Conservation (phyloP, 2,113 vertebrate genomes). For the Hypomesus transpacificus region DNA sequence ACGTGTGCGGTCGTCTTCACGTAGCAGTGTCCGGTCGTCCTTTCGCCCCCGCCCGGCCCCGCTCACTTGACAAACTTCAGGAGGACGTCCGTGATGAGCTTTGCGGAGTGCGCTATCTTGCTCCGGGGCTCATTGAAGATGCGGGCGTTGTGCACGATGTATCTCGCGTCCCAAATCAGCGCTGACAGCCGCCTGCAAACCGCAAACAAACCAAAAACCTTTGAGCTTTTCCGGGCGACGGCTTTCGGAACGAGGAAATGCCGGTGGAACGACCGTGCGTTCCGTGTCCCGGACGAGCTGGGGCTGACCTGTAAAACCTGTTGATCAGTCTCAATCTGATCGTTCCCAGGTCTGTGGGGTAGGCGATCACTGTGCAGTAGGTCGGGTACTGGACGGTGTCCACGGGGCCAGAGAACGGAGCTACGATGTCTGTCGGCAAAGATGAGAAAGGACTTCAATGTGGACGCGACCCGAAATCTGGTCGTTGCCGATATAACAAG, state of each 20-base stretch:
- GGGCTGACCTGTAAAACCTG: slow-evolving; percentile 89
- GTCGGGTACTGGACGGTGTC: slow-evolving; percentile 89
- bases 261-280: no score
- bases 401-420: slow-evolving; percentile 89
- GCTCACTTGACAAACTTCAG: slow-evolving; percentile 90
- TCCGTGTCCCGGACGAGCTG: neutral
- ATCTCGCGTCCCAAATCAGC: slow-evolving; percentile 92
- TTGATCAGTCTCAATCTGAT: slow-evolving; percentile 85
- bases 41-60: no score
- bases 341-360: slow-evolving; percentile 92
- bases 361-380: slow-evolving; percentile 91
- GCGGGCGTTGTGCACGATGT: slow-evolving; percentile 89
- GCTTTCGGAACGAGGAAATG: no score
- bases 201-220: neutral
- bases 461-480: neutral
- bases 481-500: neutral
- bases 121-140: slow-evolving; percentile 97
- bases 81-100: slow-evolving; percentile 90
- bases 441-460: slow-evolving; percentile 14
- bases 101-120: slow-evolving; percentile 89
- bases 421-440: slow-evolving; percentile 79
- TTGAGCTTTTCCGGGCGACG: neutral
- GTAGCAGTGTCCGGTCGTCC: neutral
- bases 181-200: slow-evolving; percentile 86
- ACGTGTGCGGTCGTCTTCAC: neutral